Evolutionary conservation across 2,113 vertebrate species (phyloP), one percentile per base, ranked within the genome.

Genomic region (Empidonax alnorum): DNA sequence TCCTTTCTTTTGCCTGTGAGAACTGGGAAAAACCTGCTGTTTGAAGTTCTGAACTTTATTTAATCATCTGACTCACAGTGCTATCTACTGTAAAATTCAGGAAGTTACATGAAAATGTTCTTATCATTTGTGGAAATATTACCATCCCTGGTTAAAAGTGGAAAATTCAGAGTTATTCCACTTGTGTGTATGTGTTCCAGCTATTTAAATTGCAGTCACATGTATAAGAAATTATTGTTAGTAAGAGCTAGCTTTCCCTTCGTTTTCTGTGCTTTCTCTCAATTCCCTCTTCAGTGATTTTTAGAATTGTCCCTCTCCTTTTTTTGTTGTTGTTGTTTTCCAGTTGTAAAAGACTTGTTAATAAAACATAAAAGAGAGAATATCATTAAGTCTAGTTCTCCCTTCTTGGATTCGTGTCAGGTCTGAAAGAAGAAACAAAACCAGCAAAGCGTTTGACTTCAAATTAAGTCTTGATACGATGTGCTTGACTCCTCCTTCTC

Each of bases 41-140:
- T 96, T 1, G 1, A 93, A 93, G n/a, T 91, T 91, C 67, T 77
- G 56, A 88, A 91, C 28, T 93, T 85, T 53, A 65, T 93, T 85
- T 88, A 90, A 95, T 87, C 59, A 91, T 83, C 94, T 96, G 90
- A 95, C 49, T 96, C 72, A 85, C 63, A 91, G 81, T 96, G 84
- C 90, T 94, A 93, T 93, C 87, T 93, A 56, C 91, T 96, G 84
- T 94, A 95, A 90, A 91, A 86, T 83, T 20, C 27, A 88, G 71
- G 78, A 30, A 93, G 78, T 86, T 96, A 85, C 87, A 93, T 39
- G 30, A 80, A 91, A 77, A 87, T 61, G 5, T 55, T 69, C 49
- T 92, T 83, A 50, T 20, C 1, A 53, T 66, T 91, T 90, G 31
- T 82, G 63, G 44, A 95, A 73, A 62, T 78, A 14, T 84, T 92